Percentiles rank a stretch among this genome's conserved stretches.
phyloP scores from a whole-genome alignment of 2,888 invertebrate species.

The Celastrina argiolus region DNA sequence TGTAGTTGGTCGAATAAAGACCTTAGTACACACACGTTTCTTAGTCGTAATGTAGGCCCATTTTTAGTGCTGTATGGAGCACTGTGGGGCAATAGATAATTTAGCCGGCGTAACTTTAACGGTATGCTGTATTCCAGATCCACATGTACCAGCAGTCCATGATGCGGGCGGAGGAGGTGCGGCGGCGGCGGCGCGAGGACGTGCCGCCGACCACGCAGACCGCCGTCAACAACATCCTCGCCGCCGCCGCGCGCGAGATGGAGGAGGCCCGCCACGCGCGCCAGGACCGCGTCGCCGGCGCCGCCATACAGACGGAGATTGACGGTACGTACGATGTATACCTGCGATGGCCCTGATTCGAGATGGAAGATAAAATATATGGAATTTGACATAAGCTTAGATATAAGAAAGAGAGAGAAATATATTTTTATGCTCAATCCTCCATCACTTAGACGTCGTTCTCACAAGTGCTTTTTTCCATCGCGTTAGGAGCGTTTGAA shows the following conservation, averaged over 20 bases:
- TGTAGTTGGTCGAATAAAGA: no score
- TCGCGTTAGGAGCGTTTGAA: no score
- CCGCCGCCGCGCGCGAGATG: constrained; percentile 71
- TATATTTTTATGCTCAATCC: no score
- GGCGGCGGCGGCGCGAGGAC: constrained; percentile 66
- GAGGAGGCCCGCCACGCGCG: constrained; percentile 60
- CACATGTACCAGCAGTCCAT: constrained; percentile 75
- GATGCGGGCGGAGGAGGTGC: constrained; percentile 71
- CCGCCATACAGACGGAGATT: constrained; percentile 67
- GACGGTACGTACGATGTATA: no score
- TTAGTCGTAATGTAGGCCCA: no score
- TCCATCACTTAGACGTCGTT: no score
- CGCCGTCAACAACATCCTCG: constrained; percentile 70
- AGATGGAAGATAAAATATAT: no score
- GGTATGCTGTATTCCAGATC: constrained; percentile 45
- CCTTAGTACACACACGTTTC: no score
- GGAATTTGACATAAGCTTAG: neutral
- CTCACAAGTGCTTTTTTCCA: no score
- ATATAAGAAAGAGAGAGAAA: neutral
- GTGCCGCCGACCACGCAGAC: constrained; percentile 66
- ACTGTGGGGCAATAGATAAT: neutral
- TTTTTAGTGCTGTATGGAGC: no score
- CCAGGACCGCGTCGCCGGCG: constrained; percentile 47
- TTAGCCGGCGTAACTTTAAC: neutral
- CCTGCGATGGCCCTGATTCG: no score